A percentile compares a stretch with the other conserved stretches of the same genome.
These are phyloP conservation scores for Trachythela sp. DNA, from an alignment of 64 coral and sea anemone species.

Conservation along the genomic window DNA sequence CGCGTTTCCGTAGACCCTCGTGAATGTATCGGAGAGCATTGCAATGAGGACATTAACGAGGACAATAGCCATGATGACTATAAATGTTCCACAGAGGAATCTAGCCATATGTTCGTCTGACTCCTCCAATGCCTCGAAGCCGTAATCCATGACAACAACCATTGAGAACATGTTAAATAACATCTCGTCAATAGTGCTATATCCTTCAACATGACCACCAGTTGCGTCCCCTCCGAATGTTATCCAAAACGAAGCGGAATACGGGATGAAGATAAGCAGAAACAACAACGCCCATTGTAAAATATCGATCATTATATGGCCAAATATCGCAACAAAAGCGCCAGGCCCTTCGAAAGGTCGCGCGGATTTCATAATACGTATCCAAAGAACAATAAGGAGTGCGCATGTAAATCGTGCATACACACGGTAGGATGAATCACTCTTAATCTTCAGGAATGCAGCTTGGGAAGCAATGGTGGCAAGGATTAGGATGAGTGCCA, in stretches of 20 bases:
- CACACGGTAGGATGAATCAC: not conserved
- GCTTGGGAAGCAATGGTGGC: not conserved
- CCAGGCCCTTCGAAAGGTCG: conserved; percentile 20
- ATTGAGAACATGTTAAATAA: conserved; percentile 24
- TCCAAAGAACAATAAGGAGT: conserved; percentile 2
- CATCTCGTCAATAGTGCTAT: conserved; percentile 6
- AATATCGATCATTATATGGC: not conserved
- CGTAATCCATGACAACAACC: conserved; percentile 22
- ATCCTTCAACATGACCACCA: conserved; percentile 6
- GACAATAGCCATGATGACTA: conserved; percentile 1
- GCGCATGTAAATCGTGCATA: not conserved
- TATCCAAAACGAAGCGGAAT: conserved; percentile 15
- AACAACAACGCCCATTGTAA: conserved; percentile 8
- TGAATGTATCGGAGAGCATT: conserved; percentile 19
- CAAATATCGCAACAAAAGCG: not conserved
- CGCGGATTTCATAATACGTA: conserved; percentile 21
- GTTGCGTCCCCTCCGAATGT: conserved; percentile 1
- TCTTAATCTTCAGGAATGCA: not conserved
- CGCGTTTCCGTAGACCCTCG: not conserved
- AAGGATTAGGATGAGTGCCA: not conserved
- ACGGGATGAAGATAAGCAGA: conserved; percentile 3
- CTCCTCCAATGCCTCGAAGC: not conserved
- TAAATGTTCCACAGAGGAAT: conserved; percentile 15
- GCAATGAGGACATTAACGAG: conserved; percentile 10
- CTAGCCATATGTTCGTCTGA: conserved; percentile 5